Evolutionary conservation across 2,797 vertebrate species (phyloP).

Genomic region (Enteromius treurensis): DNA sequence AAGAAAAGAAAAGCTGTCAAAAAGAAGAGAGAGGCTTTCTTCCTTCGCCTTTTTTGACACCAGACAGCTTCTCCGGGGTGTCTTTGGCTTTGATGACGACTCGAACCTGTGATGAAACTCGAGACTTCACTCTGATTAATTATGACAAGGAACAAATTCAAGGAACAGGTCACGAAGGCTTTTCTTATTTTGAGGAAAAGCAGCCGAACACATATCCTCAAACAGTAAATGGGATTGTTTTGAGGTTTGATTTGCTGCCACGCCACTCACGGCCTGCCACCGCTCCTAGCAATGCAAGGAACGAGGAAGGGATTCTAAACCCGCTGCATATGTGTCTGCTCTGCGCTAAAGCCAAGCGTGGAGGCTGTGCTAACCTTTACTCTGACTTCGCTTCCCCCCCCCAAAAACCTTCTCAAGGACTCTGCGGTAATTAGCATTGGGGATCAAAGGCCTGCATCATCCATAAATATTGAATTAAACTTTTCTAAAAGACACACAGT

Average conservation of each 20-base stretch:
- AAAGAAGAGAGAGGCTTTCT: constrained; percentile 49
- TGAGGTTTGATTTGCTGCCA: constrained; percentile 36
- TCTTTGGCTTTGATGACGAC: constrained; percentile 56
- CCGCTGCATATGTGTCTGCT: background rate
- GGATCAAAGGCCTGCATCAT: constrained; percentile 68
- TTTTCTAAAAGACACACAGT: constrained; percentile 41
- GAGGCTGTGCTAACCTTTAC: constrained; percentile 49
- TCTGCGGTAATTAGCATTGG: constrained; percentile 67
- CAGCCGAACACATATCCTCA: constrained; percentile 11
- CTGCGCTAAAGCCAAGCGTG: background rate
- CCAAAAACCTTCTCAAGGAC: constrained; percentile 67
- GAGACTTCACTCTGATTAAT: constrained; percentile 34
- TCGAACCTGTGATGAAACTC: constrained; percentile 40
- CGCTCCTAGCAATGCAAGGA: constrained; percentile 20
- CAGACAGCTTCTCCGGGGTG: constrained; percentile 67
- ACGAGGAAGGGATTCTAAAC: constrained; percentile 12
- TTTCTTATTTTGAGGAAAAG: constrained; percentile 39
- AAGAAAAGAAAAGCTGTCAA: constrained; percentile 67
- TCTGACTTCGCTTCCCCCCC: constrained; percentile 57
- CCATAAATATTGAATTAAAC: constrained; percentile 70
- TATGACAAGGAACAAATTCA: constrained; percentile 45
- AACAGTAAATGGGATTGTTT: constrained; percentile 37
- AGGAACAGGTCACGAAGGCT: constrained; percentile 38
- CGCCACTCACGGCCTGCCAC: constrained; percentile 27
- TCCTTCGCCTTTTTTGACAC: constrained; percentile 63